Evolutionary conservation across 2,797 vertebrate species (phyloP), one percentile per base, ranked within the genome.

Genomic region (Macrochelys suwanniensis): DNA sequence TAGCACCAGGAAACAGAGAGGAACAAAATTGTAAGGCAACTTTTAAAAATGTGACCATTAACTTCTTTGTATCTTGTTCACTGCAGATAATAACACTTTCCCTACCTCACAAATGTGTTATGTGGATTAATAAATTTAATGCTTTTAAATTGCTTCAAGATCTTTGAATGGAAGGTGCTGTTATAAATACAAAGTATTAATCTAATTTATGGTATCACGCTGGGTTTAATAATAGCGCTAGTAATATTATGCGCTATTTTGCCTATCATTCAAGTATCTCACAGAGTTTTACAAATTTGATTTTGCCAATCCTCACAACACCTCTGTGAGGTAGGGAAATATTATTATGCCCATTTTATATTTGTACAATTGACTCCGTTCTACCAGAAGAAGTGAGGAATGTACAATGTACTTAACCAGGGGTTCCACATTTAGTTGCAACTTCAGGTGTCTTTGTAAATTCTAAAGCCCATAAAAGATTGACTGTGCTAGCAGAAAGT

Each of bases 401-500:
- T 77, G 45, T 77, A 31, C 15, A 49, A 31, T 77, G 31, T 77
- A 77, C 74, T 49, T 77, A 47, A 71, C 65, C 42, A 31, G 17
- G 13, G 28, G 28, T 47, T 77, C 25, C 2, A 28, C 45, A 17
- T 49, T 47, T 77, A 77, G 25, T 49, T 77, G 74, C 45, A 77
- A 13, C 45, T 28, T 26, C 74, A 49, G 25, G 28, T 49, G 25
- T 77, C 74, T 49, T 77, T 31, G 11, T 76, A 26, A 42, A 26
- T 47, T 13, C 21, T 71, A 84, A 84, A 92, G 74, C 11, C 47
- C 78, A 91, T 85, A 33, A 89, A 91, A 93, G 11, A 90, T 65
- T 92, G 47, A 89, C 25, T 81, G 54, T 13, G 80, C n/a, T 47
- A 82, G 90, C 90, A 6, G 33, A 93, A 94, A 54, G 85, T 51